These are phyloP conservation scores for Pachyrhynchus sulphureomaculatus DNA, from an alignment of 1,140 invertebrate species.

Conservation along the genomic window DNA sequence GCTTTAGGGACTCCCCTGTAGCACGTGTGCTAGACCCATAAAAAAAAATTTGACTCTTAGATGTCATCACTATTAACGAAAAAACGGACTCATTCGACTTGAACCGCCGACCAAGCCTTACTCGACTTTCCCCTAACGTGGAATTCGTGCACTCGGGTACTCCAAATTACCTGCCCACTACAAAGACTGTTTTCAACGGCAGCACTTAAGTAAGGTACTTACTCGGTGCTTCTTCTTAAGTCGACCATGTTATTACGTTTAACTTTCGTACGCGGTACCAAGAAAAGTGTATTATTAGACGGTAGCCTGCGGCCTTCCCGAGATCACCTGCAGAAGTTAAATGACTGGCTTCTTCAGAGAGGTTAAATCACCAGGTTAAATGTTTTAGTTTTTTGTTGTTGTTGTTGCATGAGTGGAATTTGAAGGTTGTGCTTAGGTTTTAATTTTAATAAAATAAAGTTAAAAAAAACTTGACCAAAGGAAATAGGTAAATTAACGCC, in stretches of 20 bases:
- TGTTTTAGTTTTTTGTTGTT: neutral
- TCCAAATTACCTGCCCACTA: constrained; percentile 4
- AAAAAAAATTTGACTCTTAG: too few species aligned
- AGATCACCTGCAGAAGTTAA: constrained; percentile 26
- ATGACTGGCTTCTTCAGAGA: constrained; percentile 15
- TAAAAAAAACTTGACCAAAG: too few species aligned
- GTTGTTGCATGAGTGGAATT: too few species aligned
- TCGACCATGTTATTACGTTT: constrained; percentile 21
- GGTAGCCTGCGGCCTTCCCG: constrained; percentile 15
- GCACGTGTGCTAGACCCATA: too few species aligned
- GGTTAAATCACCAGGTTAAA: constrained; percentile 16
- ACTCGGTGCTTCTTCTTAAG: constrained; percentile 3
- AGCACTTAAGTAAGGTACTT: constrained; percentile 11
- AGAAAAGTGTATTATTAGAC: constrained; percentile 22
- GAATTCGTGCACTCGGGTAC: too few species aligned
- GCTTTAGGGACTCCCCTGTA: too few species aligned
- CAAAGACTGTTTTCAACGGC: neutral
- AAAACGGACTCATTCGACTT: too few species aligned
- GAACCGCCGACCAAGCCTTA: too few species aligned
- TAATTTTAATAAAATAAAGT: too few species aligned
- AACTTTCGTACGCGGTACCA: constrained; percentile 9
- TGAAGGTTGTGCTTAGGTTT: too few species aligned
- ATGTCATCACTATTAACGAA: too few species aligned
- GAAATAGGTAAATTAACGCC: too few species aligned
- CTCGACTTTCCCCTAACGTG: neutral